Percentiles rank a stretch among this genome's conserved stretches.
These are phyloP conservation scores for Copidosoma aretas DNA, from an alignment of 2,888 invertebrate species.

Conservation along the genomic window DNA sequence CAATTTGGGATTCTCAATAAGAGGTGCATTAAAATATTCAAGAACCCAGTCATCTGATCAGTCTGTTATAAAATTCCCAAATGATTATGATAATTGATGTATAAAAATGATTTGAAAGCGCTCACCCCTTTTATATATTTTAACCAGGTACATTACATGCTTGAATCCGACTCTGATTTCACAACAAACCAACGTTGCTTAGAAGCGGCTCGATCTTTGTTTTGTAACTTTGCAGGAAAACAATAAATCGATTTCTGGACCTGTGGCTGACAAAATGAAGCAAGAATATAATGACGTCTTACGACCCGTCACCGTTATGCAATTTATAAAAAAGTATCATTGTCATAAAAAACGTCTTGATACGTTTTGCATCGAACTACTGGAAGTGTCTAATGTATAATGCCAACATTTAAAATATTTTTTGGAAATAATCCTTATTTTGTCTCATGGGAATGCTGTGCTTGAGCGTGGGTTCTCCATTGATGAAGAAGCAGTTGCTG, in stretches of 20 bases:
- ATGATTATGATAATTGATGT: not conserved
- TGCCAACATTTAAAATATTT: too few species aligned
- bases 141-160: slow-evolving; percentile 24
- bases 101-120: slow-evolving; percentile 19
- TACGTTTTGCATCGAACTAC: too few species aligned
- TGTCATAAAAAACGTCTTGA: too few species aligned
- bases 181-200: too few species aligned
- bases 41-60: not conserved
- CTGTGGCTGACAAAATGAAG: not conserved
- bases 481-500: too few species aligned
- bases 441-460: too few species aligned
- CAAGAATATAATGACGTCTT: too few species aligned
- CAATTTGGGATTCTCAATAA: slow-evolving; percentile 27
- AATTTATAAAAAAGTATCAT: too few species aligned
- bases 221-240: not conserved
- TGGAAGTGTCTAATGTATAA: too few species aligned
- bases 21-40: slow-evolving; percentile 10
- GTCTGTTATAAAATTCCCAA: not conserved
- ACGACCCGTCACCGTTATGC: too few species aligned
- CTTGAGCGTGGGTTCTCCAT: too few species aligned
- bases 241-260: not conserved
- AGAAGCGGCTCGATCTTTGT: not conserved
- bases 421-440: too few species aligned
- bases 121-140: slow-evolving; percentile 26
- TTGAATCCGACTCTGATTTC: slow-evolving; percentile 29